Evolutionary conservation across 1,140 invertebrate species (phyloP).

Genomic region (Drosophila simulans): DNA sequence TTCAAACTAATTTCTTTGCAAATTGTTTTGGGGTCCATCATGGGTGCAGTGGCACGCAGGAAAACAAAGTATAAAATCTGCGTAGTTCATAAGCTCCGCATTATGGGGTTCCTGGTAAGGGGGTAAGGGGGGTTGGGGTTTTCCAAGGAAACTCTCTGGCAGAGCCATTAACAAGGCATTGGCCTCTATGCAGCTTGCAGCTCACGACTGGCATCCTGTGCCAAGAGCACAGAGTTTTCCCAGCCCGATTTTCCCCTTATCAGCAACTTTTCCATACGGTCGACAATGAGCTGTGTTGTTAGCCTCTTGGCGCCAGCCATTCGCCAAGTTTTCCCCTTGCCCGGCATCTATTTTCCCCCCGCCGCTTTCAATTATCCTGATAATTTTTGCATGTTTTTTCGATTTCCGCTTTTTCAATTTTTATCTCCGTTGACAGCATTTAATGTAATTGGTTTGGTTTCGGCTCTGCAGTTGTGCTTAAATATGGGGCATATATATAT

Average conservation of each 20-base stretch:
- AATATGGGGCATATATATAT: slow-evolving; percentile 42
- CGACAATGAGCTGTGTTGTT: slow-evolving; percentile 56
- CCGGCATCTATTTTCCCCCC: slow-evolving; percentile 39
- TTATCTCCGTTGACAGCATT: slow-evolving; percentile 40
- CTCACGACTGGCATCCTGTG: slow-evolving; percentile 51
- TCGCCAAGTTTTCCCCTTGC: slow-evolving; percentile 30
- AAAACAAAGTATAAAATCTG: slow-evolving; percentile 25
- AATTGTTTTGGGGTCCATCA: slow-evolving; percentile 44
- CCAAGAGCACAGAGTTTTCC: slow-evolving; percentile 54
- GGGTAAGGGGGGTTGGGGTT: slow-evolving; percentile 1
- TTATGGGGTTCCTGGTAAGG: not conserved
- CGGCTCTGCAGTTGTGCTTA: slow-evolving; percentile 16
- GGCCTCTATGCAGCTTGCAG: slow-evolving; percentile 57
- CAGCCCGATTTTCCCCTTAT: slow-evolving; percentile 6
- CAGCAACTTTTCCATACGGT: slow-evolving; percentile 48
- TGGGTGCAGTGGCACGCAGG: slow-evolving; percentile 24
- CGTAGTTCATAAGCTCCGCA: slow-evolving; percentile 56
- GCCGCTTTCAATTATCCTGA: slow-evolving; percentile 63
- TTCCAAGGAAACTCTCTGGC: slow-evolving; percentile 23
- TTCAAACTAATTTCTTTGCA: slow-evolving; percentile 68
- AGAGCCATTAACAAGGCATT: slow-evolving; percentile 76
- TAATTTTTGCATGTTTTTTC: slow-evolving; percentile 73
- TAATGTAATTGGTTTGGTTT: slow-evolving; percentile 76
- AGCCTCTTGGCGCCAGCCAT: slow-evolving; percentile 68
- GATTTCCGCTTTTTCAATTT: slow-evolving; percentile 53